These are phyloP conservation scores for Sphaerodactylus townsendi DNA, from an alignment of 2,113 vertebrate genomes.

Conservation along the genomic window DNA sequence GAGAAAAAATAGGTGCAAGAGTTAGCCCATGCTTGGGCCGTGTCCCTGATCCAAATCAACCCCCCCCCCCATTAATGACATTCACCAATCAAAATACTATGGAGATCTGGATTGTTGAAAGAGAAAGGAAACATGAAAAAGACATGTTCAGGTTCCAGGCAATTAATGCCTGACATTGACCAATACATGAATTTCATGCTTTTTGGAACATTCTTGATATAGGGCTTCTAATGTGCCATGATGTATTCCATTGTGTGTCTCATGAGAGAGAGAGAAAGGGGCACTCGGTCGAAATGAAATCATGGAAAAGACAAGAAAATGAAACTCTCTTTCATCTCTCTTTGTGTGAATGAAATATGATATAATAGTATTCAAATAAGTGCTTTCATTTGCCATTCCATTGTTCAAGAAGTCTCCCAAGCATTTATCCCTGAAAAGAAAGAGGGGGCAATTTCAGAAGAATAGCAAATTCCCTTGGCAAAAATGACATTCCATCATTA, in stretches of 20 bases:
- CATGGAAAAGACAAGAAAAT: background rate
- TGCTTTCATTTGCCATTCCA: conserved; percentile 10
- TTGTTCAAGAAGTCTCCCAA: conserved; percentile 22
- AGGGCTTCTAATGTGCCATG: background rate
- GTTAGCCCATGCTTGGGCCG: no score
- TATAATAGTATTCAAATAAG: conserved; percentile 20
- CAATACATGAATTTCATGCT: background rate
- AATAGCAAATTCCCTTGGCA: conserved; percentile 1
- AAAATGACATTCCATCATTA: conserved; percentile 34
- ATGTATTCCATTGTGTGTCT: background rate
- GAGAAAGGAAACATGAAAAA: background rate
- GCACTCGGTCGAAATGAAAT: background rate
- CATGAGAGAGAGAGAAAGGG: background rate
- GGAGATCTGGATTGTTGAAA: background rate
- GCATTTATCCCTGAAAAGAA: conserved; percentile 27
- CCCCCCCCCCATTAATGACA: no score
- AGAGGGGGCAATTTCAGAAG: conserved; percentile 20
- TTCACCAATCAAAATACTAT: background rate
- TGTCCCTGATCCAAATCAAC: no score
- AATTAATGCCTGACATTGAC: background rate
- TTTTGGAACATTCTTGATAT: background rate
- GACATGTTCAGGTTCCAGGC: background rate
- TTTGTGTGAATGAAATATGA: conserved; percentile 4
- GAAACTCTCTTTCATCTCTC: conserved; percentile 17
- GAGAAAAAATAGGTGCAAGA: no score